Base-by-base conservation (phyloP, 2,888 invertebrate genomes). In the Branchellion lobata region DNA sequence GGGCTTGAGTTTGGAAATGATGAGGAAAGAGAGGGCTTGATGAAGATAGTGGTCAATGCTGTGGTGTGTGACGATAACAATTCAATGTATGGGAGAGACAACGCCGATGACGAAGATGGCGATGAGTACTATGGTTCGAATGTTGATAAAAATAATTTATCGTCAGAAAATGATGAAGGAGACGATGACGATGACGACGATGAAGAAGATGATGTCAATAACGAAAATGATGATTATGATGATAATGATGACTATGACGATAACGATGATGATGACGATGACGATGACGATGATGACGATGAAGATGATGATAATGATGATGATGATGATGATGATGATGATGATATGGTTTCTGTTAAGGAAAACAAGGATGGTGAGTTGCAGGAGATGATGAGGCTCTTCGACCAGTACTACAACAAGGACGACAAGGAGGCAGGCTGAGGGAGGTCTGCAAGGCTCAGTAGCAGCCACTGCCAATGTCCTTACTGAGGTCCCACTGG, bases 161-260 rank as follows among this genome's bases (percentile, higher is more conserved):
- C n/a, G 3, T 14, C 33, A 27, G 69, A n/a, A 18, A 31, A 69
- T 69, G 31, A 69, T 69, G 69, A 69, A n/a, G 51, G 27, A 47
- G 76, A 76, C 57, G 61, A 76, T 76, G 57, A 76, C 40, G 61
- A 57, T 57, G 61, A 57, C 31, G 21, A 14, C 21, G 76, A 57
- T 53, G 76, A 76, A 14, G 33, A 31, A n/a, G 76, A 76, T 33
- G 76, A 76, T 76, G 40, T 40, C 36, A 24, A 74, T 34, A 40
- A 5, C 8, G 72, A 5, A 27, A 33, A 34, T 18, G 3, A 72
- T 29, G 21, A 21, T 65, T 5, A 21, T n/a, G n/a, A 29, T 29
- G 29, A 65, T 65, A 65, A 11, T 5, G n/a, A 65, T 21, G n/a
- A 65, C 5, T 65, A 5, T 5, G 21, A 11, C 21, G 8, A 29